Conservation (phyloP, 2,888 invertebrate species). For the Pheosia tremula region DNA sequence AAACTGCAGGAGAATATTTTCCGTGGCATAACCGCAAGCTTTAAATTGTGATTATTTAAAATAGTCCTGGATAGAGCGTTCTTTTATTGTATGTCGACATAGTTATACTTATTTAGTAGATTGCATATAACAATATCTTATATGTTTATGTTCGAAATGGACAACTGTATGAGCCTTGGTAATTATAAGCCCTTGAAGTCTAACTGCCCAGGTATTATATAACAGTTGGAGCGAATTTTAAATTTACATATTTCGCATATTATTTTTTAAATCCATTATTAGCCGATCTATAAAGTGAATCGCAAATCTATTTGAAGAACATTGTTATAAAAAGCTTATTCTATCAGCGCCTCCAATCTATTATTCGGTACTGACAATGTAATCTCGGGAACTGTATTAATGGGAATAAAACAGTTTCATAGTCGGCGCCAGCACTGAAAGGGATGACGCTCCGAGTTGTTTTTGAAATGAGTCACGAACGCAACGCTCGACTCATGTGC, state of each 20-base stretch:
- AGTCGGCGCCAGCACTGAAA: slow-evolving; percentile 32
- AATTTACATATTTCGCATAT: too few relatives aligned
- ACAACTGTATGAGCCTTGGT: too few relatives aligned
- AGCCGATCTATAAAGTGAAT: background rate
- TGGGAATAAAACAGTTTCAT: slow-evolving; percentile 40
- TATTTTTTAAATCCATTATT: too few relatives aligned
- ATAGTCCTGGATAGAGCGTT: background rate
- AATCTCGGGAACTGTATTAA: slow-evolving; percentile 17
- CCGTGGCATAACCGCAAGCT: background rate
- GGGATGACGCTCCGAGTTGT: slow-evolving; percentile 23
- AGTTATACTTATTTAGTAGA: too few relatives aligned
- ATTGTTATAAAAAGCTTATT: slow-evolving; percentile 21
- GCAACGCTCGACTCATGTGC: slow-evolving; percentile 28
- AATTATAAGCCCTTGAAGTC: too few relatives aligned
- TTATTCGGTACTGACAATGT: slow-evolving; percentile 24
- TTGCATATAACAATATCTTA: too few relatives aligned
- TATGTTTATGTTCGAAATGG: too few relatives aligned
- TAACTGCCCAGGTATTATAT: too few relatives aligned
- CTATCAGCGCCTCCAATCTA: slow-evolving; percentile 12
- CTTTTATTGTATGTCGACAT: background rate
- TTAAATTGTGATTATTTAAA: background rate
- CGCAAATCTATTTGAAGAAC: background rate
- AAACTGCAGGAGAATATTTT: slow-evolving; percentile 12
- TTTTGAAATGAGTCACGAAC: slow-evolving; percentile 34
- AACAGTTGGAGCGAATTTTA: too few relatives aligned